Percentiles rank a stretch among this genome's conserved stretches.
phyloP scores from a whole-genome alignment of 2,113 vertebrate species.

The Edolisoma coerulescens region DNA sequence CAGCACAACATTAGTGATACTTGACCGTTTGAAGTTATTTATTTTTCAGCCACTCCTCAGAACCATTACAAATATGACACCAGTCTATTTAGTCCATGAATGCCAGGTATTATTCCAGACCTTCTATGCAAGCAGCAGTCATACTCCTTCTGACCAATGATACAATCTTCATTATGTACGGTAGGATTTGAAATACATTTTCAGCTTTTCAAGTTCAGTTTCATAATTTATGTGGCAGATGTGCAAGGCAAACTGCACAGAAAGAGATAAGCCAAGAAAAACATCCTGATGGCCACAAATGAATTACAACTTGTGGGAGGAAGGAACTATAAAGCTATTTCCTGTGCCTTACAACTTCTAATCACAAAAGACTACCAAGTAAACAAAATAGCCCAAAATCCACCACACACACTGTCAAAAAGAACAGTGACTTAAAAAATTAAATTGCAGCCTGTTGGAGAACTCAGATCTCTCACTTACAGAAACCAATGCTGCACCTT shows the following conservation, averaged over 20 bases:
- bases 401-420: conserved; percentile 5
- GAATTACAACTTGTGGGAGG: conserved; percentile 69
- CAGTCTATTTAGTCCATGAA: not conserved
- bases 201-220: conserved; percentile 67
- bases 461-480: not conserved
- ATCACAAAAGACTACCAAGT: conserved; percentile 59
- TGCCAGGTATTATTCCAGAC: not conserved
- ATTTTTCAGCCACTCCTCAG: not conserved
- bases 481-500: not conserved
- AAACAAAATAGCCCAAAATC: conserved; percentile 57
- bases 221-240: conserved; percentile 74
- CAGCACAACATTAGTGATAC: not conserved
- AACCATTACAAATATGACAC: not conserved
- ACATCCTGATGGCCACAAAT: conserved; percentile 74
- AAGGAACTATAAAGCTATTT: conserved; percentile 75
- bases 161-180: not conserved
- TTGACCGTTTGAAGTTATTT: not conserved
- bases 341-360: conserved; percentile 67
- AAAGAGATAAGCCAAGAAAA: conserved; percentile 77
- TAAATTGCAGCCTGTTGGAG: not conserved
- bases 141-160: not conserved
- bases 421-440: conserved; percentile 2
- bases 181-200: conserved; percentile 43
- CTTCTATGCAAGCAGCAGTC: not conserved
- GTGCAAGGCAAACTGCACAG: conserved; percentile 69